Evolutionary conservation across 2,797 vertebrate species (phyloP).

Genomic region (Lutra lutra): DNA sequence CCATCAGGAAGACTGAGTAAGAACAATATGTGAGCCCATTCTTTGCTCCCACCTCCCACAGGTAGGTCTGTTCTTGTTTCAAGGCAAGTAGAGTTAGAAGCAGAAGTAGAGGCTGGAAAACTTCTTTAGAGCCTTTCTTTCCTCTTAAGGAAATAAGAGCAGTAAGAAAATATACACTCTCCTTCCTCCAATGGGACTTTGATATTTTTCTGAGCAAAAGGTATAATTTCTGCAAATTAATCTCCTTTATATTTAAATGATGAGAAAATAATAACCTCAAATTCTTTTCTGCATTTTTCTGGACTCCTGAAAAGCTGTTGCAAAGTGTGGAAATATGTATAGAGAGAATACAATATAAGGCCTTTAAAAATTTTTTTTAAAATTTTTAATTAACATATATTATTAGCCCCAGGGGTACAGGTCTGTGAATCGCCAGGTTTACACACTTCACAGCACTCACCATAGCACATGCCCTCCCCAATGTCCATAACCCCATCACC

Average conservation of each 20-base stretch:
- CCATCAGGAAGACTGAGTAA: neutral
- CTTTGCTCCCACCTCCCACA: neutral
- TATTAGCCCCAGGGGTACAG: too few species aligned
- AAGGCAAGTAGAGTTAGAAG: neutral
- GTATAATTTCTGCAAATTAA: neutral
- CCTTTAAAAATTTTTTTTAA: neutral
- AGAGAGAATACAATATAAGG: neutral
- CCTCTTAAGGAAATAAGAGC: neutral
- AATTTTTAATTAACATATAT: too few species aligned
- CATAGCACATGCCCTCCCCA: too few species aligned
- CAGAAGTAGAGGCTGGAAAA: neutral
- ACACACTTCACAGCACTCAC: too few species aligned
- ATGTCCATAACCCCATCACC: too few species aligned
- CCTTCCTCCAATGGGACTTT: neutral
- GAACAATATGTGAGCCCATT: fast-evolving
- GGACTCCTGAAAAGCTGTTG: neutral
- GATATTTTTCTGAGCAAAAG: neutral
- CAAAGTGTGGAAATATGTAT: neutral
- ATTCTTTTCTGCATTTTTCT: neutral
- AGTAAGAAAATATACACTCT: neutral
- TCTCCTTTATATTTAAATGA: neutral
- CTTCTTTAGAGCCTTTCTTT: neutral
- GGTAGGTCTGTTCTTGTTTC: neutral
- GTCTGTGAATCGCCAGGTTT: too few species aligned
- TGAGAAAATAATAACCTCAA: neutral